Conservation (phyloP, 2,888 invertebrate genomes). For the Scelioninae gen. 1 region DNA sequence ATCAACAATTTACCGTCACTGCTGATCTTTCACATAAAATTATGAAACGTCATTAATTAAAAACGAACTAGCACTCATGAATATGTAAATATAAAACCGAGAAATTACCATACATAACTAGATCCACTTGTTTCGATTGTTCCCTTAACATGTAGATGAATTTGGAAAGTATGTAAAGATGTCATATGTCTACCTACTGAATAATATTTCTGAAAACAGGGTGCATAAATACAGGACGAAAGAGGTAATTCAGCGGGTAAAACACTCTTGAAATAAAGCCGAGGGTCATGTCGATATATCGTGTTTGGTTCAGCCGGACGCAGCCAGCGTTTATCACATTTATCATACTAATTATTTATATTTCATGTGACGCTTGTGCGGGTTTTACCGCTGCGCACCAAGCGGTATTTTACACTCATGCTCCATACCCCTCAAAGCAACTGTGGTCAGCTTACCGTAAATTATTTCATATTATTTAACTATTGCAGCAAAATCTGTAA, state of each 20-base stretch:
- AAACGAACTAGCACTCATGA: constrained; percentile 27
- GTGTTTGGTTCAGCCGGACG: constrained; percentile 71
- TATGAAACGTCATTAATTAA: constrained; percentile 40
- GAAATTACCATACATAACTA: constrained; percentile 28
- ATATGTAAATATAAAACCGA: constrained; percentile 33
- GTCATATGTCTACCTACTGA: constrained; percentile 41
- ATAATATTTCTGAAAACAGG: constrained; percentile 62
- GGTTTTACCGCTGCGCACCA: constrained; percentile 68
- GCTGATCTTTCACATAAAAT: constrained; percentile 16
- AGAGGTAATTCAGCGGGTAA: constrained; percentile 80
- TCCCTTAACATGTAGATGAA: constrained; percentile 43
- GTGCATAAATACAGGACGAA: constrained; percentile 77
- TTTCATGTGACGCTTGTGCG: constrained; percentile 71
- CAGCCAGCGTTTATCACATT: constrained; percentile 74
- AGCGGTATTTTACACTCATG: constrained; percentile 75
- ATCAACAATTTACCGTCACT: constrained; percentile 15
- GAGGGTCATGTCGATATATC: constrained; percentile 77
- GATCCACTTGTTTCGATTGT: constrained; percentile 30
- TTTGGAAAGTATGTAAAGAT: constrained; percentile 53
- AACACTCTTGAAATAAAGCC: constrained; percentile 80
- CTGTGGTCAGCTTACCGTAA: too few relatives aligned
- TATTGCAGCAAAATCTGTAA: not conserved
- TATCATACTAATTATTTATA: constrained; percentile 82
- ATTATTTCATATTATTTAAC: too few relatives aligned
- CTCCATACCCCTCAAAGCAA: too few relatives aligned